Evolutionary conservation across 2,113 vertebrate genomes (phyloP).

Genomic region (Balaeniceps rex): DNA sequence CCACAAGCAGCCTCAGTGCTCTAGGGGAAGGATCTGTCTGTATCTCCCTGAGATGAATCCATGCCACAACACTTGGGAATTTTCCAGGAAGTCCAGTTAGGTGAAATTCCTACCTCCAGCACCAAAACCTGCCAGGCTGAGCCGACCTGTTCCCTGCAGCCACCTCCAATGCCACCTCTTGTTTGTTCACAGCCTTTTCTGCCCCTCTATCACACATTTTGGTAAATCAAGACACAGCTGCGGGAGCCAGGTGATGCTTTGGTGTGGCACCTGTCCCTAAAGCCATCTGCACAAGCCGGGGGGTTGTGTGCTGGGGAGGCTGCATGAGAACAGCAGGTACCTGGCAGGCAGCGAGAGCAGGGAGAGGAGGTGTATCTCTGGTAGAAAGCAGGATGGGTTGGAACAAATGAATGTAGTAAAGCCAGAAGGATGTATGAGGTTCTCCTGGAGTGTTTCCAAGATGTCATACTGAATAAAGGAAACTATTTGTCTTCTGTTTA

Average conservation of each 20-base stretch:
- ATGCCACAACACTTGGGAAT: not conserved
- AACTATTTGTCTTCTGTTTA: not conserved
- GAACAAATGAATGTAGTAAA: not conserved
- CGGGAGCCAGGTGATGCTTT: not conserved
- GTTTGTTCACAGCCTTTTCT: not conserved
- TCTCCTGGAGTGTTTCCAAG: conserved; percentile 25
- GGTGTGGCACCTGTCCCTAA: not conserved
- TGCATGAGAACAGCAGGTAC: not conserved
- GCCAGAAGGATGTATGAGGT: not conserved
- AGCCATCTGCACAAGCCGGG: not conserved
- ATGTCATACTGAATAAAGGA: not conserved
- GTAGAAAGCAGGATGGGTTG: not conserved
- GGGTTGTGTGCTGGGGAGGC: not conserved
- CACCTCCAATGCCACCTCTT: not conserved
- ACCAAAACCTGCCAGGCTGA: not conserved
- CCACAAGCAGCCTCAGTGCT: not conserved
- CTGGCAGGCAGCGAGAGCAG: not conserved
- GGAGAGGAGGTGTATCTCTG: not conserved
- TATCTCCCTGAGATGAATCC: not conserved
- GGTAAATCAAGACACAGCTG: not conserved
- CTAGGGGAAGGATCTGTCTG: not conserved
- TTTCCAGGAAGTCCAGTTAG: not conserved
- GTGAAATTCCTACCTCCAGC: not conserved
- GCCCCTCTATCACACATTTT: not conserved
- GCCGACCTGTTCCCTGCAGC: not conserved